Base-by-base conservation (phyloP, 2,797 vertebrate species). In the Setipinna tenuifilis region DNA sequence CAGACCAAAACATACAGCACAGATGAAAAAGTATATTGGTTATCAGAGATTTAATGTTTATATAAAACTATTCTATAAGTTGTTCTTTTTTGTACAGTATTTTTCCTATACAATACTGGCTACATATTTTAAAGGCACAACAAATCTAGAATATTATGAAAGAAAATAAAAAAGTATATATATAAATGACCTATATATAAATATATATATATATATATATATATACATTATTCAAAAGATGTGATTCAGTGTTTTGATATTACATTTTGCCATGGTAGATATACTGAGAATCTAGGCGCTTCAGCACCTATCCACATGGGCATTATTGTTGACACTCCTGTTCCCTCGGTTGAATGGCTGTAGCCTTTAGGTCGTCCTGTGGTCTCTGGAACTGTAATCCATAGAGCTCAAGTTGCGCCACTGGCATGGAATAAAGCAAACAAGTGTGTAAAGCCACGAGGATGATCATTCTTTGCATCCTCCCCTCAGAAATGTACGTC, bases 21-120 rank as follows among this genome's bases (percentile, higher is more conserved):
- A 94, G 88, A 94, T 65, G n/a, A 82, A 83, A 93, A 84, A 90
- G 92, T 92, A 92, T 94, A 95, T 94, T 96, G 95, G 93, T 94
- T 95, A 95, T 85, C 95, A 97, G 95, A 95, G 96, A 96, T 96
- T 94, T 95, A 96, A 97, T 96, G 94, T 97, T 98, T 98, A 96
- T 97, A 97, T 95, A 94, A 96, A 97, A 94, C 94, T 95, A 96
- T 95, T 97, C 95, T 96, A 95, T 94, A 95, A 92, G 93, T 95
- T 95, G 94, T 84, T 93, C 86, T 95, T 97, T 54, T 98, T 94
- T 98, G 97, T 98, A 98, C 96, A 98, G 97, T 97, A 97, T 97
- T 98, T 98, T 98, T 98, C 96, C 96, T 97, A 96, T 94, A 95
- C 95, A 96, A 96, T 95, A 95, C 94, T 95, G 95, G 96, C 95